phyloP scores from a whole-genome alignment of 2,113 vertebrate genomes.

The Rhabdornis inornatus region DNA sequence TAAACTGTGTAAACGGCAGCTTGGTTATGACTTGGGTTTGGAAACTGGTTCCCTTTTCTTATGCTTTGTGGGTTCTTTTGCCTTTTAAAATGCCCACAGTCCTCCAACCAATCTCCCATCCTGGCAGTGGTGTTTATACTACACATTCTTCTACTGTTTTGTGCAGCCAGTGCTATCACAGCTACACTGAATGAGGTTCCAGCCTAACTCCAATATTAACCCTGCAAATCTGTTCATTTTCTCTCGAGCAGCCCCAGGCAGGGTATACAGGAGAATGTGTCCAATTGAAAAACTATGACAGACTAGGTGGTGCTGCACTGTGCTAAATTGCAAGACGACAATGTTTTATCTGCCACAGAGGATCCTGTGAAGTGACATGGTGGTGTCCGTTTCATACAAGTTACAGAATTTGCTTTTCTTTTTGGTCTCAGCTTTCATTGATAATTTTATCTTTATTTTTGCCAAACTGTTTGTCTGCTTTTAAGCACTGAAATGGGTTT shows the following conservation, averaged over 20 bases:
- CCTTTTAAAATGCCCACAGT: not conserved
- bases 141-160: not conserved
- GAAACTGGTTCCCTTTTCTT: not conserved
- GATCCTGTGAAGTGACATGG: not conserved
- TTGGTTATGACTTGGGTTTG: not conserved
- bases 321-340: conserved; percentile 36
- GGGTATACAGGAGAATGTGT: conserved; percentile 44
- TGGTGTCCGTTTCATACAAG: not conserved
- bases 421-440: not conserved
- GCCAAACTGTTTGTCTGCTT: not conserved
- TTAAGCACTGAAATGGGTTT: not conserved
- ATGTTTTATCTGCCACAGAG: not conserved
- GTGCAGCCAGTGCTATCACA: conserved; percentile 10
- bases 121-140: conserved; percentile 33
- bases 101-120: not conserved
- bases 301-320: not conserved
- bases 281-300: conserved; percentile 70
- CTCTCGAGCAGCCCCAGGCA: conserved; percentile 52
- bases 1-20: not conserved
- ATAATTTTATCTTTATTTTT: not conserved
- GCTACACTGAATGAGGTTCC: conserved; percentile 63
- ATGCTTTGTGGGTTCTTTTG: not conserved
- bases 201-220: conserved; percentile 72
- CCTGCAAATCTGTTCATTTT: conserved; percentile 75
- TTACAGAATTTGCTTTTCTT: not conserved